Percentiles rank a stretch among this genome's conserved stretches.
Conservation (phyloP, 2,888 invertebrate genomes). For the Melipona beecheii region DNA sequence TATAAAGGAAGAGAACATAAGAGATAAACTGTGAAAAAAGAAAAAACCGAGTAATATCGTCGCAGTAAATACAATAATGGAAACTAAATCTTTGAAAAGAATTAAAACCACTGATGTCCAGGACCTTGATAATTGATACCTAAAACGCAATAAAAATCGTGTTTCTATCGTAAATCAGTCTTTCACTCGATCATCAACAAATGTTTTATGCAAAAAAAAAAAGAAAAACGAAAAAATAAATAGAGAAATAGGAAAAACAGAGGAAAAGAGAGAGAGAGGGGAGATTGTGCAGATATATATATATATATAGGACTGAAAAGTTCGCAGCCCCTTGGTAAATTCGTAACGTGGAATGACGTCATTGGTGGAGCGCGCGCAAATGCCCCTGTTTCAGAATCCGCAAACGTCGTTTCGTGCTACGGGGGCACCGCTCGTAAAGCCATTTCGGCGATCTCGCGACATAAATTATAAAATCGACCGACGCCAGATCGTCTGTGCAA, state of each 20-base stretch:
- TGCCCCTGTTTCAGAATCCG: constrained; percentile 54
- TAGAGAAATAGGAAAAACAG: too few species aligned
- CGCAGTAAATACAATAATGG: background rate
- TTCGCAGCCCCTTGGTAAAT: constrained; percentile 31
- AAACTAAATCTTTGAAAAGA: too few species aligned
- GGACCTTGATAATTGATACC: too few species aligned
- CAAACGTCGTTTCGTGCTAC: constrained; percentile 45
- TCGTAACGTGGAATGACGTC: constrained; percentile 47
- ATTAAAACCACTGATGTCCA: too few species aligned
- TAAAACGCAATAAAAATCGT: background rate
- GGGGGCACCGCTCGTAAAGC: constrained; percentile 42
- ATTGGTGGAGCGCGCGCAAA: constrained; percentile 28
- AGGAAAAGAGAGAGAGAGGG: background rate
- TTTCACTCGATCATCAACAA: background rate
- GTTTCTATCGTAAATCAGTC: background rate
- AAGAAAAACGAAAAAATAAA: background rate
- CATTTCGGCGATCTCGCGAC: constrained; percentile 41
- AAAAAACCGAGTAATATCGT: background rate
- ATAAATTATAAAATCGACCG: constrained; percentile 51
- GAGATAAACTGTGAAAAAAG: background rate
- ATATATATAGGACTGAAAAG: constrained; percentile 13
- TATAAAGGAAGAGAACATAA: background rate
- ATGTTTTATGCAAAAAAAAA: background rate
- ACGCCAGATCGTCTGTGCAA: constrained; percentile 50
- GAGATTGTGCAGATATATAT: background rate